A percentile compares a stretch with the other conserved stretches of the same genome.
These are phyloP conservation scores for Tiaroga cobitis DNA, from an alignment of 2,797 vertebrate species.

Conservation along the genomic window DNA sequence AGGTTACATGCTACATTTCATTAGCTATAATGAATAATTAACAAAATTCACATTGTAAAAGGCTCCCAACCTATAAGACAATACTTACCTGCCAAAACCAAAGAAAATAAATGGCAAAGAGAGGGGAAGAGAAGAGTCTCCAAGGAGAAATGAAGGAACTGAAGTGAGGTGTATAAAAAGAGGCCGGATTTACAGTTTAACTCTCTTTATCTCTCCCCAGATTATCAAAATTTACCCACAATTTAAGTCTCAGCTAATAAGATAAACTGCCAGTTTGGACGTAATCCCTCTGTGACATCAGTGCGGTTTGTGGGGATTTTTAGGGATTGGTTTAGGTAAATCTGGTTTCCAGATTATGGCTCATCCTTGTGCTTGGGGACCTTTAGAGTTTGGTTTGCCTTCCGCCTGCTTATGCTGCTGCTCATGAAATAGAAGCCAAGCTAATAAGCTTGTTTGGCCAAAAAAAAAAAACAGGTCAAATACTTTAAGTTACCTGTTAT, in stretches of 20 bases:
- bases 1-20: not conserved
- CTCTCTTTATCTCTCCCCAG: constrained; percentile 45
- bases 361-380: constrained; percentile 50
- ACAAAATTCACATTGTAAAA: not conserved
- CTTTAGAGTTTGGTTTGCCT: constrained; percentile 36
- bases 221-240: constrained; percentile 48
- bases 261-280: constrained; percentile 47
- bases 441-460: constrained; percentile 19
- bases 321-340: constrained; percentile 54
- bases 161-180: constrained; percentile 30
- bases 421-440: constrained; percentile 21
- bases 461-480: not conserved
- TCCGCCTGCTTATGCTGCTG: constrained; percentile 6
- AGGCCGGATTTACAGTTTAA: constrained; percentile 41
- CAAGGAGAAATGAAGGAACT: not conserved
- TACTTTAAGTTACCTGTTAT: not conserved
- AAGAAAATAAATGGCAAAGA: not conserved
- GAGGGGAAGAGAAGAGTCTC: not conserved
- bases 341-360: constrained; percentile 65
- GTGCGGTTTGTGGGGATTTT: constrained; percentile 47
- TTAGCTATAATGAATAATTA: not conserved
- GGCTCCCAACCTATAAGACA: not conserved
- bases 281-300: constrained; percentile 51
- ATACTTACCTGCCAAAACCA: constrained; percentile 24
- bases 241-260: constrained; percentile 48